Evolutionary conservation across 1,140 invertebrate genomes (phyloP).

Genomic region (Ericerus pela): DNA sequence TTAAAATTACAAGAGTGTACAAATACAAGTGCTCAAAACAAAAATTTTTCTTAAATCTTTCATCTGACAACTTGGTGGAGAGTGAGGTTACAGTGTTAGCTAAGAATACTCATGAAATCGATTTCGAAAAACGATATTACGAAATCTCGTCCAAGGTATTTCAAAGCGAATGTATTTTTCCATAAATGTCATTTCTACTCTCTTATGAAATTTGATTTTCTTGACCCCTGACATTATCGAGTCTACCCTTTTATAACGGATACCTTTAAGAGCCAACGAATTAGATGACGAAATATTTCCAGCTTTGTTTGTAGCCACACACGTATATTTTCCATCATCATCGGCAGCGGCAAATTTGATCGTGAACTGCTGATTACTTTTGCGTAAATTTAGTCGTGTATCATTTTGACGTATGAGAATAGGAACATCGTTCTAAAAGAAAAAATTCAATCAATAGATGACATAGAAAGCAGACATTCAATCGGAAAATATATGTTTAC

Average conservation of each 20-base stretch:
- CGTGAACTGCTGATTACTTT: slow-evolving; percentile 28
- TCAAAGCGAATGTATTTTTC: too few species aligned
- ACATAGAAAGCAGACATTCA: background rate
- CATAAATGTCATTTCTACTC: too few species aligned
- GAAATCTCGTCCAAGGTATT: too few species aligned
- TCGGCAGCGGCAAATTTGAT: slow-evolving; percentile 30
- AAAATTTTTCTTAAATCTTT: too few species aligned
- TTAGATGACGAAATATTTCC: slow-evolving; percentile 24
- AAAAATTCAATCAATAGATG: background rate
- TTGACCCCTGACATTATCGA: too few species aligned
- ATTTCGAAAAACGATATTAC: too few species aligned
- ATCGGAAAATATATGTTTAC: background rate
- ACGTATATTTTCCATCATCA: slow-evolving; percentile 32
- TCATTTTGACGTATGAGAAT: slow-evolving; percentile 21
- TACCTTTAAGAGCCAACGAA: slow-evolving; percentile 15
- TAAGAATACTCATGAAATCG: too few species aligned
- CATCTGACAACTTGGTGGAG: too few species aligned
- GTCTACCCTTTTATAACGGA: slow-evolving; percentile 39
- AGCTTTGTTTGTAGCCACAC: slow-evolving; percentile 30
- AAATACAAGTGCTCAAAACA: too few species aligned
- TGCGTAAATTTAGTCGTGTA: slow-evolving; percentile 24
- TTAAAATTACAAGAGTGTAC: too few species aligned
- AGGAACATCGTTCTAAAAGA: slow-evolving; percentile 22
- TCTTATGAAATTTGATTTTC: too few species aligned
- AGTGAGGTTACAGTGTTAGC: too few species aligned